Conservation (phyloP, 1,140 invertebrate genomes). For the Rhagoletis zephyria region DNA sequence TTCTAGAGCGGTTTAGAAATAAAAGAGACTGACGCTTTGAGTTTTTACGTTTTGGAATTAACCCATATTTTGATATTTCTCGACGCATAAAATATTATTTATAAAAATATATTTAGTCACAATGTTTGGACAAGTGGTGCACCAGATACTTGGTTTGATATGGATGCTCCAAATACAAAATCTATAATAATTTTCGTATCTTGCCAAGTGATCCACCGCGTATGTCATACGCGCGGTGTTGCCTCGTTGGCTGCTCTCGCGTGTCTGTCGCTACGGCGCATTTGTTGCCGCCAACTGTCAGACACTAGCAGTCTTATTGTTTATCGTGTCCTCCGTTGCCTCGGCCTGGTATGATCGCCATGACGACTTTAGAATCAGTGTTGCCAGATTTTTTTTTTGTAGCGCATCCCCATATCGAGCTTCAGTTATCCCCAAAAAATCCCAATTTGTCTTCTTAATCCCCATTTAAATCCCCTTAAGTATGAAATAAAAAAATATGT, state of each 20-base stretch:
- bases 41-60: no score
- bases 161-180: constrained; percentile 6
- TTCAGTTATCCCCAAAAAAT: no score
- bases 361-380: neutral
- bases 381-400: no score
- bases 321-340: constrained; percentile 48
- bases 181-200: constrained; percentile 12
- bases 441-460: no score
- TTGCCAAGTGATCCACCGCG: constrained; percentile 34
- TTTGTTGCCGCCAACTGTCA: constrained; percentile 47
- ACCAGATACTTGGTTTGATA: neutral
- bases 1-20: no score
- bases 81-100: neutral
- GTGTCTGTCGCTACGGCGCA: constrained; percentile 56
- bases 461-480: no score
- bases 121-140: neutral
- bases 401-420: no score
- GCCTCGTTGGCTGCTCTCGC: constrained; percentile 56
- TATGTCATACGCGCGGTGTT: constrained; percentile 52
- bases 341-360: constrained; percentile 25
- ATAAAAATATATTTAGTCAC: neutral
- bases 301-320: neutral
- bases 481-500: no score
- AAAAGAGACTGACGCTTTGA: no score
- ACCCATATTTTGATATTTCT: neutral